Conservation (phyloP, 2,888 invertebrate genomes). For the Ariolimax columbianus region DNA sequence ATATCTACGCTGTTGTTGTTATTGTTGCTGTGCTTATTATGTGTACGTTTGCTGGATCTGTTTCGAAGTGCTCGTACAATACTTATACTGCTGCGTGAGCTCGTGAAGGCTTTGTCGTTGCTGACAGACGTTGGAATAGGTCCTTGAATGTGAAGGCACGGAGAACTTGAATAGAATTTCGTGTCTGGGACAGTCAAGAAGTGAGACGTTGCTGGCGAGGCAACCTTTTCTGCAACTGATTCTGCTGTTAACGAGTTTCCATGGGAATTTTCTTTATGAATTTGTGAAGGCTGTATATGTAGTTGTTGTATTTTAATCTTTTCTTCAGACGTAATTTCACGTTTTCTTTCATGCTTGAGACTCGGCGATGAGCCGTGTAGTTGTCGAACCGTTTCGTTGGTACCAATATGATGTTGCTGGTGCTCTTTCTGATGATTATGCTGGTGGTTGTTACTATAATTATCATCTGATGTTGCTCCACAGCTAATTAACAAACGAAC, state of each 20-base stretch:
- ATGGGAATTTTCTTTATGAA: neutral
- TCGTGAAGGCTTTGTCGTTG: neutral
- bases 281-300: neutral
- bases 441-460: neutral
- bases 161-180: constrained; percentile 2
- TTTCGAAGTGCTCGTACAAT: neutral
- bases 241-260: neutral
- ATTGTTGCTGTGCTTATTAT: neutral
- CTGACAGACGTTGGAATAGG: neutral
- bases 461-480: constrained; percentile 58
- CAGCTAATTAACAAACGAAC: constrained; percentile 59
- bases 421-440: neutral
- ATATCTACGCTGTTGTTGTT: constrained; percentile 6
- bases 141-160: neutral
- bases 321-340: neutral
- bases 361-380: neutral
- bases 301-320: no score
- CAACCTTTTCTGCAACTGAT: neutral
- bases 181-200: neutral
- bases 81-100: neutral
- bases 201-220: neutral
- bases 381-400: neutral
- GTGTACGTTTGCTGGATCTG: neutral
- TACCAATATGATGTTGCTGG: neutral
- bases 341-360: neutral